Evolutionary conservation across 2,113 vertebrate genomes (phyloP), one percentile per base, ranked within the genome.

Genomic region (Caretta caretta): DNA sequence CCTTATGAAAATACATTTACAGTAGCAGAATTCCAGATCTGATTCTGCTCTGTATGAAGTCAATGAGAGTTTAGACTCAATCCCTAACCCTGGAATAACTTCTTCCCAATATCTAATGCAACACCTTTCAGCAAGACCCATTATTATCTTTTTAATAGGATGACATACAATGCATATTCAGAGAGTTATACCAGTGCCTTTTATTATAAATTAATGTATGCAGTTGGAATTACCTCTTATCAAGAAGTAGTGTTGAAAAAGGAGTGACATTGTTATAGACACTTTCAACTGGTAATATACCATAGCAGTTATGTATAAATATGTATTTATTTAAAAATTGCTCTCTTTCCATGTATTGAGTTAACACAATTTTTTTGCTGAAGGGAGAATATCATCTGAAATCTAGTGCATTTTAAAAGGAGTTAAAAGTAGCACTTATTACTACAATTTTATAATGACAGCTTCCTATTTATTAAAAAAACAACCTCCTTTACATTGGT

Each of bases 61-160:
- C 51, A 79, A 3, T 25, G 6, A 42, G 78, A 96, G 69, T 48
- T 88, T 87, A 48, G 19, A 48, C 54, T 50, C 86, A 12, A 83
- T 85, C 54, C 84, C 65, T 80, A 48, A 96, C 54, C 72, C 75
- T 92, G 90, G 85, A 86, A 95, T 95, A 88, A 46, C n/a, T 94
- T 91, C 92, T 79, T 85, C 42, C 65, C 97, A 53, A 86, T 95
- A 96, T 29, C 83, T 96, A 87, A 35, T 89, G 80, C 75, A 84
- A 89, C 20, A 2, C 6, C 53, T 92, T 92, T 79, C 86, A 91
- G 46, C 78, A 87, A 78, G 9, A 80, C 51, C 12, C 79, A 59
- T 80, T 48, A 87, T 92, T 86, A 69, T 86, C 79, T 87, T 38
- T 85, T 76, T 80, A 92, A 69, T 87, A 80, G 65, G 50, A 51